These are phyloP conservation scores for Maniola hyperantus DNA, from an alignment of 2,888 invertebrate genomes.

Conservation along the genomic window DNA sequence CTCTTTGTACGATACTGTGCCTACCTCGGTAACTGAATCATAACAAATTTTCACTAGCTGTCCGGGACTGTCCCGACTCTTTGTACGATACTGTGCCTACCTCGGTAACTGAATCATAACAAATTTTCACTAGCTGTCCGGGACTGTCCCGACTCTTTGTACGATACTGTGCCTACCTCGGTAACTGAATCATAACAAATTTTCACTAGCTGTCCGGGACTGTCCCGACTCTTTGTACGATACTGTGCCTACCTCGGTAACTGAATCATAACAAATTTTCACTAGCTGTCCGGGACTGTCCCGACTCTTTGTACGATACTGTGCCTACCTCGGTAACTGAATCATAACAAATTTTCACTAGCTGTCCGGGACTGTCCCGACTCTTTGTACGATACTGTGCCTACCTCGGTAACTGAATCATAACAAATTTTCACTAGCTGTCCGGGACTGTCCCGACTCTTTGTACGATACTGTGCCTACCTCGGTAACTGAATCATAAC, in stretches of 20 bases:
- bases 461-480: not conserved
- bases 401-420: not conserved
- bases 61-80: not conserved
- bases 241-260: not conserved
- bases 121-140: constrained; percentile 5
- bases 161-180: not conserved
- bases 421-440: constrained; percentile 11
- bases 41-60: constrained; percentile 11
- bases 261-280: constrained; percentile 16
- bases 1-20: not conserved
- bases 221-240: not conserved
- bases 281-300: not conserved
- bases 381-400: not conserved
- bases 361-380: not conserved
- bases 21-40: not conserved
- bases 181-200: constrained; percentile 1
- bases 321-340: not conserved
- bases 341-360: constrained; percentile 16
- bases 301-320: not conserved
- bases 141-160: not conserved
- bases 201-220: not conserved
- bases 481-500: not conserved
- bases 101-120: not conserved
- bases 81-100: not conserved
- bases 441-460: not conserved